Percentiles rank a stretch among this genome's conserved stretches.
phyloP scores from a whole-genome alignment of 2,888 invertebrate genomes.

The Aporophyla nigra region DNA sequence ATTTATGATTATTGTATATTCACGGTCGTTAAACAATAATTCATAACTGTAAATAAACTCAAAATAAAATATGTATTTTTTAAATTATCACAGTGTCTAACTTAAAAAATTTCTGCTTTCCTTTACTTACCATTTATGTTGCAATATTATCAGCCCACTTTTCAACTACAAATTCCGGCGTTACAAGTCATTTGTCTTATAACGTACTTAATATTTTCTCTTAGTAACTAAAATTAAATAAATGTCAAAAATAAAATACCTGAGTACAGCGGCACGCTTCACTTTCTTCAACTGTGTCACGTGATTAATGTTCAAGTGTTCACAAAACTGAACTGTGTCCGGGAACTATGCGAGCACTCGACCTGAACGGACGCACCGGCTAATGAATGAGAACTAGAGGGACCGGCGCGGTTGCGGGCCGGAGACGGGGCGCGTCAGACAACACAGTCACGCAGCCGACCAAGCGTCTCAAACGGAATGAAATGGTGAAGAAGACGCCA shows the following conservation, averaged over 20 bases:
- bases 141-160: constrained; percentile 1
- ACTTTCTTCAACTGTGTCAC: constrained; percentile 80
- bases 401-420: constrained; percentile 77
- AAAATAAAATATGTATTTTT: not conserved
- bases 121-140: constrained; percentile 26
- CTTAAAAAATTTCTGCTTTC: no score
- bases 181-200: not conserved
- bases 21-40: constrained; percentile 1
- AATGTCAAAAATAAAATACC: constrained; percentile 70
- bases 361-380: constrained; percentile 77
- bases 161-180: not conserved
- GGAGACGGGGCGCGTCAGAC: constrained; percentile 77
- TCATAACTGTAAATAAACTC: not conserved
- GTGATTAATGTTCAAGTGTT: constrained; percentile 81
- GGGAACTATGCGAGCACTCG: constrained; percentile 82
- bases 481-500: constrained; percentile 90
- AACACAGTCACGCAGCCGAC: constrained; percentile 80
- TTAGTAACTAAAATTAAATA: constrained; percentile 43
- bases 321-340: constrained; percentile 86
- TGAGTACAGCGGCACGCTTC: constrained; percentile 73
- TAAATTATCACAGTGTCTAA: no score
- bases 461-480: constrained; percentile 89
- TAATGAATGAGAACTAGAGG: constrained; percentile 72
- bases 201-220: constrained; percentile 22
- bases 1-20: not conserved